A percentile compares a stretch with the other conserved stretches of the same genome.
These are phyloP conservation scores for Vulpes vulpes DNA, from an alignment of 2,113 vertebrate species.

Conservation along the genomic window DNA sequence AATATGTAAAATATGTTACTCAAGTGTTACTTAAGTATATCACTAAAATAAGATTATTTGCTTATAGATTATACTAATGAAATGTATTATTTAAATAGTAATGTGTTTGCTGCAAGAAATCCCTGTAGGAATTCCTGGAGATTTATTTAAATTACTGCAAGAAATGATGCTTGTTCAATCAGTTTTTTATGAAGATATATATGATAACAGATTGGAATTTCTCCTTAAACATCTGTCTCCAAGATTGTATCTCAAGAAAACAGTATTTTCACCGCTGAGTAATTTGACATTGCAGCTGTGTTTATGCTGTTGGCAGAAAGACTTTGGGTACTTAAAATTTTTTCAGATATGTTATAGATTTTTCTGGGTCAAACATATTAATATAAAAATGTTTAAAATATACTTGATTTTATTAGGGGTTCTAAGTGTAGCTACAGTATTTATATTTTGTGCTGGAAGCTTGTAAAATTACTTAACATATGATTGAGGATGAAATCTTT, in stretches of 20 bases:
- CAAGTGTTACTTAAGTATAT: not conserved
- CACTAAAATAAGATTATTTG: not conserved
- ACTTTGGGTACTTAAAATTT: not conserved
- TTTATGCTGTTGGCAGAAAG: slow-evolving; percentile 43
- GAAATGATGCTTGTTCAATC: slow-evolving; percentile 25
- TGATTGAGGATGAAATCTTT: slow-evolving; percentile 1
- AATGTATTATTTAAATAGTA: slow-evolving; percentile 40
- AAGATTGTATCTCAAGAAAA: slow-evolving; percentile 47
- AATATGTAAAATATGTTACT: not conserved
- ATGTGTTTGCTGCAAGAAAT: slow-evolving; percentile 53
- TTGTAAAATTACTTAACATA: slow-evolving; percentile 7
- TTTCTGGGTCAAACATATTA: slow-evolving; percentile 46
- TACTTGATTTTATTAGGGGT: not conserved
- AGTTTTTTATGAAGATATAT: slow-evolving; percentile 54
- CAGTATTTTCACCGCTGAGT: slow-evolving; percentile 32
- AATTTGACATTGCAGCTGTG: slow-evolving; percentile 21
- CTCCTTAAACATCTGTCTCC: slow-evolving; percentile 50
- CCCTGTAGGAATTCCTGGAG: not conserved
- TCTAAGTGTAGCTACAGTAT: not conserved
- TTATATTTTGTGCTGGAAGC: slow-evolving; percentile 30
- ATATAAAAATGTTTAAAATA: slow-evolving; percentile 49
- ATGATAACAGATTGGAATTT: slow-evolving; percentile 45
- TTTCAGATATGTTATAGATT: slow-evolving; percentile 48
- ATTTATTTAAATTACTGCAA: slow-evolving; percentile 60
- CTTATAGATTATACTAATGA: slow-evolving; percentile 53